Percentiles rank a stretch among this genome's conserved stretches.
phyloP scores from a whole-genome alignment of 1,140 invertebrate genomes.

The Heliconius congener region DNA sequence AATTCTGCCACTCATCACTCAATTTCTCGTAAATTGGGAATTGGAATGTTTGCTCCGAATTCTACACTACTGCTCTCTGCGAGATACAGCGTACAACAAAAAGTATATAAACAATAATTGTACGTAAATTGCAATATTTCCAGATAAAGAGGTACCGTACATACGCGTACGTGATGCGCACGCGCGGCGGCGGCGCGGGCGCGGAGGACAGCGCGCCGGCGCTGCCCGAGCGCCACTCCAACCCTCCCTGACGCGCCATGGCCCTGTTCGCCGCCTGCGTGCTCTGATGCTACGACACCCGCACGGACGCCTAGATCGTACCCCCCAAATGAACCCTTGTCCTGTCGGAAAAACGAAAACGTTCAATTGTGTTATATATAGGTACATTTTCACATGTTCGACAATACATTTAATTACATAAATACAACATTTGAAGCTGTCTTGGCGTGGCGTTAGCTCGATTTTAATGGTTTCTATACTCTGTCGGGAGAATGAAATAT shows the following conservation, averaged over 20 bases:
- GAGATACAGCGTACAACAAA: too few species aligned
- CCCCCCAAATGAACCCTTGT: neutral
- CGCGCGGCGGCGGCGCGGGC: slow-evolving; percentile 88
- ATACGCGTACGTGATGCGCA: slow-evolving; percentile 90
- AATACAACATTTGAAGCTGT: neutral
- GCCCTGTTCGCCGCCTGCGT: slow-evolving; percentile 90
- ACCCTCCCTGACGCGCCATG: slow-evolving; percentile 85
- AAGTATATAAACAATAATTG: too few species aligned
- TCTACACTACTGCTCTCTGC: too few species aligned
- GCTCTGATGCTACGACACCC: slow-evolving; percentile 80
- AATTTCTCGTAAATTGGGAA: too few species aligned
- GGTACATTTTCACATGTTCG: neutral
- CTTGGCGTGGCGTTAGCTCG: too few species aligned
- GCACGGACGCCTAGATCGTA: slow-evolving; percentile 8
- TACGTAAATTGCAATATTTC: slow-evolving; percentile 36
- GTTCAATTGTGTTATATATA: neutral
- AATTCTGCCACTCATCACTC: too few species aligned
- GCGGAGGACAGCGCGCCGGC: slow-evolving; percentile 86
- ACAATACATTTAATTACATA: neutral
- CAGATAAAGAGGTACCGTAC: slow-evolving; percentile 94
- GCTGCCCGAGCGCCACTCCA: slow-evolving; percentile 52
- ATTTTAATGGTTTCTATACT: too few species aligned
- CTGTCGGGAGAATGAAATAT: too few species aligned
- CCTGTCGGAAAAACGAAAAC: neutral
- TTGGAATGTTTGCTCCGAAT: too few species aligned